Conservation (phyloP, 1,140 invertebrate species). For the Charaxes varanes region DNA sequence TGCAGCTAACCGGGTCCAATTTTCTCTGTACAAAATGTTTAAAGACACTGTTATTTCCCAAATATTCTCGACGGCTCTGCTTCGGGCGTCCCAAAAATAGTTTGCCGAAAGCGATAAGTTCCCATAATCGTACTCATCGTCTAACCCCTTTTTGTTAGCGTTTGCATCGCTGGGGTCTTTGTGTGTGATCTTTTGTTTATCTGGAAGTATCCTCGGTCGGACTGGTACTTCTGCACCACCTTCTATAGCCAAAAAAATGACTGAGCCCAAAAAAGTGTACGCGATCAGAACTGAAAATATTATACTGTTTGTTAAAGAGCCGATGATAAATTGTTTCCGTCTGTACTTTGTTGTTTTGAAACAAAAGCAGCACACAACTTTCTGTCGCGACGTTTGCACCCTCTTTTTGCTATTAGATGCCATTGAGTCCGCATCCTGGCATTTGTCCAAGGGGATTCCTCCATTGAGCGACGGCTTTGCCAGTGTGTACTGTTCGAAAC, state of each 20-base stretch:
- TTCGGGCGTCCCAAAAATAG: slow-evolving; percentile 77
- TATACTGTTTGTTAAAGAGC: slow-evolving; percentile 89
- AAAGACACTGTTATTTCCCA: slow-evolving; percentile 96
- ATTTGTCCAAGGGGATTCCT: slow-evolving; percentile 61
- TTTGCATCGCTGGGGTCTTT: slow-evolving; percentile 34
- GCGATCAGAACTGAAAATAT: slow-evolving; percentile 91
- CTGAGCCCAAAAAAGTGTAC: slow-evolving; percentile 92
- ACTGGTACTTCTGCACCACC: slow-evolving; percentile 70
- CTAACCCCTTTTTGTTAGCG: slow-evolving; percentile 42
- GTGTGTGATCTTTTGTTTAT: slow-evolving; percentile 60
- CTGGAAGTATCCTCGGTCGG: slow-evolving; percentile 62
- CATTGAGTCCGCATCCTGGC: slow-evolving; percentile 67
- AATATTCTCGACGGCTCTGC: slow-evolving; percentile 88
- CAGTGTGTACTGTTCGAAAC: slow-evolving; percentile 65
- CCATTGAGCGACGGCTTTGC: slow-evolving; percentile 62
- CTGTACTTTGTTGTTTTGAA: slow-evolving; percentile 73
- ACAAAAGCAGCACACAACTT: slow-evolving; percentile 72
- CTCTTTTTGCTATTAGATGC: slow-evolving; percentile 64
- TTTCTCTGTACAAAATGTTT: slow-evolving; percentile 95
- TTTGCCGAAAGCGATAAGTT: slow-evolving; percentile 67
- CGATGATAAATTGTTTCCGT: slow-evolving; percentile 74
- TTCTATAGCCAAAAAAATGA: slow-evolving; percentile 94
- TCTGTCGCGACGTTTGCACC: slow-evolving; percentile 62
- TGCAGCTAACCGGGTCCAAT: slow-evolving; percentile 92
- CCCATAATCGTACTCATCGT: slow-evolving; percentile 56